Conservation (phyloP, 2,113 vertebrate genomes). For the Rhagologus leucostigma region DNA sequence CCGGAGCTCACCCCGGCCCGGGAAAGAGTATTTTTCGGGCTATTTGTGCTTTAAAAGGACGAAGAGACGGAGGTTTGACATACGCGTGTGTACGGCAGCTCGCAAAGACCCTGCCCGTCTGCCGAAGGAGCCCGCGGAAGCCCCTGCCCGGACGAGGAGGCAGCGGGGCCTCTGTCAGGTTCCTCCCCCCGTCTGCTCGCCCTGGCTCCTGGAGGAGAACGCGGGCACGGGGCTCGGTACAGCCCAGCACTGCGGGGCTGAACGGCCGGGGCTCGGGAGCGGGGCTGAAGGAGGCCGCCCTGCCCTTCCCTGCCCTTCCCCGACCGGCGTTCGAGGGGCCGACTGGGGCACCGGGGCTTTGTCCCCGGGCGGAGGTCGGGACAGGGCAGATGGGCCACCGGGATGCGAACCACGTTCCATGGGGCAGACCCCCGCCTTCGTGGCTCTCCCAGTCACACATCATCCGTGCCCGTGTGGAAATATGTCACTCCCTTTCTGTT, state of each 20-base stretch:
- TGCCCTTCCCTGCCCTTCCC: background rate
- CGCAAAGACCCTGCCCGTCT: background rate
- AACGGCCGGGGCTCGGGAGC: rapidly evolving
- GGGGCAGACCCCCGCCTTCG: background rate
- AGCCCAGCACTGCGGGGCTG: background rate
- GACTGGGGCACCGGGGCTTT: rapidly evolving
- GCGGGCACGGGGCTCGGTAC: background rate
- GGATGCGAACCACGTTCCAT: background rate
- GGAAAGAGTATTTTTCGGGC: no score
- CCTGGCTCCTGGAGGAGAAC: background rate
- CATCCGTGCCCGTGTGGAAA: background rate
- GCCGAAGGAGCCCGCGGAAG: background rate
- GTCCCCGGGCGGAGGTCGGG: no score
- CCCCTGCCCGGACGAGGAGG: background rate
- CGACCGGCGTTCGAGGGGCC: background rate
- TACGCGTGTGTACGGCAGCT: rapidly evolving
- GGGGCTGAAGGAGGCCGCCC: background rate
- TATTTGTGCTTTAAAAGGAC: background rate
- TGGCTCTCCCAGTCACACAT: background rate
- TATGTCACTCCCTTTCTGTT: background rate
- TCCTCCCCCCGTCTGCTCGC: background rate
- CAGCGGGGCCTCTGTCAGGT: no score
- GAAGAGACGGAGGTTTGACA: background rate
- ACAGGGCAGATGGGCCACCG: background rate
- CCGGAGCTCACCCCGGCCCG: background rate